Evolutionary conservation across 2,797 vertebrate genomes (phyloP).

Genomic region (Gymnocypris eckloni): DNA sequence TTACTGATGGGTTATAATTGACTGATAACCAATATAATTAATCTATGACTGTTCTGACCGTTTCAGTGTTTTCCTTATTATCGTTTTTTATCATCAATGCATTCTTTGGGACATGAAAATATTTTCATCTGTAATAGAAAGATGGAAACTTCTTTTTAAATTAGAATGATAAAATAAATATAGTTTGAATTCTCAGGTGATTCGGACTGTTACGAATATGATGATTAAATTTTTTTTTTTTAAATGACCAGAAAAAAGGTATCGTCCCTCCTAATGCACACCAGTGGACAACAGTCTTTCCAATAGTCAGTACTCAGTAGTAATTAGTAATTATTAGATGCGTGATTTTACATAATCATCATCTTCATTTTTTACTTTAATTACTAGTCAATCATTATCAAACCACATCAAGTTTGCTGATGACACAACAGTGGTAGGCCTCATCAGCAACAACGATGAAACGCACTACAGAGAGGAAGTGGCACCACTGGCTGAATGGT

Average conservation of each 20-base stretch:
- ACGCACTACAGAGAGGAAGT: too few relatives aligned
- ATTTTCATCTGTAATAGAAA: neutral
- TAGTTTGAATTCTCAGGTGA: neutral
- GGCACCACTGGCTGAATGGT: too few relatives aligned
- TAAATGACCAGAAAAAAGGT: neutral
- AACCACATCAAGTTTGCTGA: too few relatives aligned
- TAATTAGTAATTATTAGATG: neutral
- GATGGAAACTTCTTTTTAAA: neutral
- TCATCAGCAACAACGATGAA: too few relatives aligned
- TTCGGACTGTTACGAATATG: neutral
- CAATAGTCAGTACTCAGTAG: neutral
- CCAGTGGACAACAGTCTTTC: neutral
- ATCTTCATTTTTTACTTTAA: neutral
- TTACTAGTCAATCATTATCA: neutral
- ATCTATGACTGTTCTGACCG: neutral
- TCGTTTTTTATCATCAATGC: fast-evolving
- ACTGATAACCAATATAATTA: neutral
- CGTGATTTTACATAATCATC: neutral
- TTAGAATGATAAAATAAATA: neutral
- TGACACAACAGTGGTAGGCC: too few relatives aligned
- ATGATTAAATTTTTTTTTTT: neutral
- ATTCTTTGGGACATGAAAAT: neutral
- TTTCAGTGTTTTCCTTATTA: too few relatives aligned
- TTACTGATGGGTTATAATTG: neutral
- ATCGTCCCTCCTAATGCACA: neutral